Evolutionary conservation across 2,888 invertebrate genomes (phyloP), one percentile per base, ranked within the genome.

Genomic region (Andrena chrysosceles): DNA sequence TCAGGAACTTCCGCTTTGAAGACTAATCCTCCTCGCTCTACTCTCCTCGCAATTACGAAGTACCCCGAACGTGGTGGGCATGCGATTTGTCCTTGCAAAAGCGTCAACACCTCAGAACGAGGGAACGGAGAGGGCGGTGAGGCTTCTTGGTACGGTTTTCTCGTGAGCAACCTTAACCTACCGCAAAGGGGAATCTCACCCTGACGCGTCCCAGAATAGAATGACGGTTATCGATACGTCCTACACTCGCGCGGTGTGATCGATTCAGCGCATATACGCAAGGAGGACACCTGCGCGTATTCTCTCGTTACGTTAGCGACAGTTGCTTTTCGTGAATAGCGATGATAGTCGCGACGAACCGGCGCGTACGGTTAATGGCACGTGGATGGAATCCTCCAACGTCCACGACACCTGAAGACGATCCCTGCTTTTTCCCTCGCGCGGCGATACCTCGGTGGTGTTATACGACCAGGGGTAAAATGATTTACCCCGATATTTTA

Each of bases 121-220:
- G 66, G 62, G 64, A 66, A 23, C 56, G 68, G 71, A 66, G 52
- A 49, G 60, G 56, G 49, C 42, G 23, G 48, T 13, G 54, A 66
- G 76, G 42, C 49, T 60, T 62, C 67, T 2, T 10, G 23, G 8
- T 33, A 6, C 35, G 67, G 54, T 78, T 67, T 67, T 75, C 66
- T 77, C 76, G 62, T 8, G 26, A 42, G 72, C 79, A 85, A 87
- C 87, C 86, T 88, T 88, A 87, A 87, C 84, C 87, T 87, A 87
- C 86, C 85, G 74, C 80, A 85, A 85, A 87, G 73, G 75, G 64
- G 81, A 70, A 72, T 48, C 66, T 68, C 23, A 59, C 60, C 35
- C 52, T 42, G 71, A 54, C 71, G 64, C 54, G 77, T 63, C 67
- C 48, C 66, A 59, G 54, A 73, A 83, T 54, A 84, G 71, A 82